Base-by-base conservation (phyloP, 2,888 invertebrate species). In the Melieria omissa region DNA sequence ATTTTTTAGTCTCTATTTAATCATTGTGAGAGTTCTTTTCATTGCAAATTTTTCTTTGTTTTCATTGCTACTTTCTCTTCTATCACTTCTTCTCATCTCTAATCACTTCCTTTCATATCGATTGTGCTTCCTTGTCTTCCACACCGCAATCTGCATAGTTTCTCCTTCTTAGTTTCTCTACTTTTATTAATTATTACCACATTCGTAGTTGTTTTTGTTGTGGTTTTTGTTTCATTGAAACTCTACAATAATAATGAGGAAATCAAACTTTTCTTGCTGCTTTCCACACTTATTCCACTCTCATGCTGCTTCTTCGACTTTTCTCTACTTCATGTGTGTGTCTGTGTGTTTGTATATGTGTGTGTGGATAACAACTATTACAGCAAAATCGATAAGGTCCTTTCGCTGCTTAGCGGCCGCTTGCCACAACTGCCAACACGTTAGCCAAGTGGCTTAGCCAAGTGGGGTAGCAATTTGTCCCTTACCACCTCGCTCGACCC, bases 201-300 rank as follows among this genome's bases (percentile, higher is more conserved):
- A 16, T 16, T 2, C 45, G 45, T 4, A 45, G 29, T 45, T 68
- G 44, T n/a, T 68, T 44, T 44, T 49, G 12, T 49, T 49, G 49
- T 12, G 8, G 49, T 52, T 52, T 6, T 52, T 52, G 52, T 52
- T 52, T n/a, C 12, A 44, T 29, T 47, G 46, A 54, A 71, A 68
- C 44, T 54, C 67, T 67, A 29, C 29, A 62, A 72, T 62, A 67
- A 72, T 72, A 72, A 72, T 72, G 67, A 72, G 67, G 49, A 63
- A 52, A 67, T 67, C 67, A 72, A 72, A 72, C 64, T 72, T 72
- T 67, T 67, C 55, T 46, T 47, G 45, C 57, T 10, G 10, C 10
- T 10, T 46, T 5, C n/a, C 14, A 16, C 16, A 16, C 12, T 61
- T 61, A 29, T 29, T 29, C 29, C 29, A 29, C 9, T 46, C 14